A percentile compares a stretch with the other conserved stretches of the same genome.
These are phyloP conservation scores for Macropis europaea DNA, from an alignment of 2,888 invertebrate genomes.

Conservation along the genomic window DNA sequence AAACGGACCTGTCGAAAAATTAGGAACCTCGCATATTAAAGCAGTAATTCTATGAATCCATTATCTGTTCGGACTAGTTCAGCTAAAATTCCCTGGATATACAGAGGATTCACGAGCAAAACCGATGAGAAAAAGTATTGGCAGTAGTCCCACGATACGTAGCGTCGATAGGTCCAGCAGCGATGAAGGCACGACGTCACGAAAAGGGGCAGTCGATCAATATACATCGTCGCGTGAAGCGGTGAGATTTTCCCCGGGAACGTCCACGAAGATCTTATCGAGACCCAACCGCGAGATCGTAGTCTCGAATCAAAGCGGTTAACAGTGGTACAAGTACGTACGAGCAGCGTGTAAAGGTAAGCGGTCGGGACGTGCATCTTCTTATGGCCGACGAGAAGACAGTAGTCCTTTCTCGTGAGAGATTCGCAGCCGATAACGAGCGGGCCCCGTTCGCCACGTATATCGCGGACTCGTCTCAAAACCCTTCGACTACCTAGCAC, in stretches of 20 bases:
- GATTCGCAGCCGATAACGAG: slow-evolving; percentile 67
- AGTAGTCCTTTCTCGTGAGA: slow-evolving; percentile 67
- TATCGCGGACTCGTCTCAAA: slow-evolving; percentile 27
- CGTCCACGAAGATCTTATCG: slow-evolving; percentile 30
- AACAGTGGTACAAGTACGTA: slow-evolving; percentile 34
- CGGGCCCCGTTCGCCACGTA: slow-evolving; percentile 19
- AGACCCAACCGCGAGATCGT: slow-evolving; percentile 27
- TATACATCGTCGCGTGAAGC: background rate
- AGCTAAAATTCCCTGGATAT: no score
- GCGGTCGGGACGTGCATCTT: slow-evolving; percentile 55
- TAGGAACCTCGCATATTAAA: no score
- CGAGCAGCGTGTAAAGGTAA: slow-evolving; percentile 45
- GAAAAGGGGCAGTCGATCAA: slow-evolving; percentile 1
- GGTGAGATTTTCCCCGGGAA: slow-evolving; percentile 1
- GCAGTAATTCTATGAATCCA: no score
- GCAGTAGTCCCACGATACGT: slow-evolving; percentile 31
- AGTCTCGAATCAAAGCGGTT: slow-evolving; percentile 52
- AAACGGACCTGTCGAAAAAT: no score
- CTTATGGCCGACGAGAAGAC: slow-evolving; percentile 62
- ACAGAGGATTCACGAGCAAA: no score
- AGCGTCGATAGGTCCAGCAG: slow-evolving; percentile 30
- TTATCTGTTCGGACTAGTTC: no score
- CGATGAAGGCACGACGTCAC: slow-evolving; percentile 29
- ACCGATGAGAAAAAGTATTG: slow-evolving; percentile 5
- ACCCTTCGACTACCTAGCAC: slow-evolving; percentile 34